Percentiles rank a stretch among this genome's conserved stretches.
Conservation (phyloP, 2,888 invertebrate genomes). For the Cerceris rybyensis region DNA sequence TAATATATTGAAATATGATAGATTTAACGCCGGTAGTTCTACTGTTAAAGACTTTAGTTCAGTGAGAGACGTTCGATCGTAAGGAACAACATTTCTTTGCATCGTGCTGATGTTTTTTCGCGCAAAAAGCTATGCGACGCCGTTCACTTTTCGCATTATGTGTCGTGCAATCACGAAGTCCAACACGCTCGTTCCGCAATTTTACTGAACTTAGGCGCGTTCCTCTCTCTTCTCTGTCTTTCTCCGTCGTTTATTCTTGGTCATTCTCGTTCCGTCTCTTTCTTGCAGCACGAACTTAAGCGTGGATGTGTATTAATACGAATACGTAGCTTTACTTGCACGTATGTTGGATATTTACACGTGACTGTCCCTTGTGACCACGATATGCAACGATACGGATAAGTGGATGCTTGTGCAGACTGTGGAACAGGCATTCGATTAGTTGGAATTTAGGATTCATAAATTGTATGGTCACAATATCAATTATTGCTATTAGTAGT, state of each 20-base stretch:
- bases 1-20: no score
- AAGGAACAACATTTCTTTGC: slow-evolving; percentile 5
- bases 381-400: slow-evolving; percentile 37
- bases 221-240: background rate
- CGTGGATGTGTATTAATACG: background rate
- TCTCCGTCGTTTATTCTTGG: no score
- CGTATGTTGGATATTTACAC: slow-evolving; percentile 22
- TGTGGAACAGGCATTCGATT: slow-evolving; percentile 24
- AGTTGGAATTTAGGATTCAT: slow-evolving; percentile 26
- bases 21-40: no score
- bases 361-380: slow-evolving; percentile 25
- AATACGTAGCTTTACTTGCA: background rate
- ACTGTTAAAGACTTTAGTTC: background rate
- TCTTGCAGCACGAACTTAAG: no score
- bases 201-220: background rate
- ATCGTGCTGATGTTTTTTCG: background rate
- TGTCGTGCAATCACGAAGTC: background rate
- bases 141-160: slow-evolving; percentile 31
- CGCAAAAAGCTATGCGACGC: slow-evolving; percentile 5
- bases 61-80: background rate
- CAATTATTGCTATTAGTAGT: slow-evolving; percentile 19
- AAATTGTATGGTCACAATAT: slow-evolving; percentile 14
- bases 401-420: slow-evolving; percentile 27
- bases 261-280: no score
- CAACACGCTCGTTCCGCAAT: background rate